Base-by-base conservation (phyloP, 2,113 vertebrate genomes). In the Clupea harengus region DNA sequence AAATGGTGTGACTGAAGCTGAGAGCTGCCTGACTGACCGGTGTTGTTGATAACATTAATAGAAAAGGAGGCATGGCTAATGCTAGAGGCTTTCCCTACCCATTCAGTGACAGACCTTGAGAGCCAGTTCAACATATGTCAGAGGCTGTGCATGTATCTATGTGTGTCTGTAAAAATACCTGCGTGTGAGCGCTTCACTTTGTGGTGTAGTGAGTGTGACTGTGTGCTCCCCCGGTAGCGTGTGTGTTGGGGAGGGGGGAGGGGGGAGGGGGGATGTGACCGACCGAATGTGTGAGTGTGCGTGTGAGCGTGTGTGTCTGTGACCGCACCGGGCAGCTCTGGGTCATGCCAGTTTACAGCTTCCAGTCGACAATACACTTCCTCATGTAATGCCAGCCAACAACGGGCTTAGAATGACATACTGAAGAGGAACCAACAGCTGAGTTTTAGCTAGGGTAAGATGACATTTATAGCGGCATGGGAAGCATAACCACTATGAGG, bases 261-360 rank as follows among this genome's bases (percentile, higher is more conserved):
- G 64, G 25, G 64, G 10, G 60, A 72, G 64, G 28, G 64, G 28
- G 64, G 28, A 25, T 28, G 64, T 0, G n/a, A 72, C n/a, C 92
- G 93, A 91, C 90, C 64, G 83, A 72, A 83, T 75, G 89, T 50
- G 85, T 81, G 88, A 60, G 52, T 82, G 86, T 83, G 90, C 78
- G 81, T 78, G 89, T 91, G 87, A 85, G 89, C 88, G 90, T 90
- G 92, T 90, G 92, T 92, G 89, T 90, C 92, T 91, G 86, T 93
- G 93, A 93, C 91, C 87, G 57, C 92, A 93, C 89, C 87, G 92
- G 90, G 91, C 92, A 93, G 90, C 86, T 32, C 89, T 44, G 90
- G 94, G 94, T 95, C 93, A 93, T 25, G 88, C 89, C 91, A 92
- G 93, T 95, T 94, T 92, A 94, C 84, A 80, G 89, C 90, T 89